These are phyloP conservation scores for Neofelis nebulosa DNA, from an alignment of 2,113 vertebrate species.

Conservation along the genomic window DNA sequence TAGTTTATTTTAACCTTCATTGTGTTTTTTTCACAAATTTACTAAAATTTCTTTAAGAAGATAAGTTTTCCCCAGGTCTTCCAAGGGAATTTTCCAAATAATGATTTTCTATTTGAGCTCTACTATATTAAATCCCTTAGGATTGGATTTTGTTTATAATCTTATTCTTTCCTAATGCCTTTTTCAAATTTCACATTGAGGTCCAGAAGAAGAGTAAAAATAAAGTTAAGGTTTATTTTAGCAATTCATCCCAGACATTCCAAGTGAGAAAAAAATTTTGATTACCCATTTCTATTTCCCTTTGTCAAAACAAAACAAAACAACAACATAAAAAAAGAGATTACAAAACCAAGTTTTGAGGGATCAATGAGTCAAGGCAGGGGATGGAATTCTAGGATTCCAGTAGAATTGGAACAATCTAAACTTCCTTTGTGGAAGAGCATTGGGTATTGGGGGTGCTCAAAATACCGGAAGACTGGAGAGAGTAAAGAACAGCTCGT, in stretches of 20 bases:
- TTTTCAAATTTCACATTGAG: conserved; percentile 7
- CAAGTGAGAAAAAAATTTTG: neutral
- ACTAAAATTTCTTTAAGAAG: conserved; percentile 20
- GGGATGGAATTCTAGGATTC: neutral
- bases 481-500: neutral
- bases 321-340: neutral
- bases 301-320: neutral
- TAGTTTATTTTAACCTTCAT: neutral
- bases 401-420: neutral
- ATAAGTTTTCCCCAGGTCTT: neutral
- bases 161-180: neutral
- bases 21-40: conserved; percentile 3
- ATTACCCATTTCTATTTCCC: conserved; percentile 10
- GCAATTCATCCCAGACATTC: neutral
- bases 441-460: neutral
- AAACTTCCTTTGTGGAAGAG: neutral
- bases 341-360: neutral
- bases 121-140: neutral
- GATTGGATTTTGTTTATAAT: neutral
- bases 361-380: neutral
- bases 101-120: neutral
- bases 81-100: neutral
- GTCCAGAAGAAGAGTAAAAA: neutral
- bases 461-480: neutral
- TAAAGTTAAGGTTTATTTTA: neutral